A percentile compares a stretch with the other conserved stretches of the same genome.
These are phyloP conservation scores for Sebastes reedi DNA, from an alignment of 2,797 vertebrate species.

Conservation along the genomic window DNA sequence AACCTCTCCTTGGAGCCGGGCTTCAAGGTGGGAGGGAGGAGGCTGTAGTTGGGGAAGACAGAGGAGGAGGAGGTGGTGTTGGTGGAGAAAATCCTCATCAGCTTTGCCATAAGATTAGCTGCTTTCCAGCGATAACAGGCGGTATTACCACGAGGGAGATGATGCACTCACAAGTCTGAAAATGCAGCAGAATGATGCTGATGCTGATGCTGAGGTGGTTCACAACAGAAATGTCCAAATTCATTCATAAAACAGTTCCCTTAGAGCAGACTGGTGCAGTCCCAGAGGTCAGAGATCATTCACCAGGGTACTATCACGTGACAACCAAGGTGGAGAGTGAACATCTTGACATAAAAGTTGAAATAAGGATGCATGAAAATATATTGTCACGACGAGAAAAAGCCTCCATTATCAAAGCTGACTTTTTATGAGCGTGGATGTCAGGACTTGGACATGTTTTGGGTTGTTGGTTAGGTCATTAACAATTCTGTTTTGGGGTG, in stretches of 20 bases:
- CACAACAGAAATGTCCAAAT: neutral
- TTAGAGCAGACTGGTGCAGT: neutral
- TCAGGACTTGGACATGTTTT: neutral
- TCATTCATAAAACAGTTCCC: neutral
- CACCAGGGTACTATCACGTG: neutral
- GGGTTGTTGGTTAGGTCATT: neutral
- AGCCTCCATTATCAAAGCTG: neutral
- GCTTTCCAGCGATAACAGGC: conserved; percentile 33
- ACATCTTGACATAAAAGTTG: neutral
- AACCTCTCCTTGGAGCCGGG: conserved; percentile 49
- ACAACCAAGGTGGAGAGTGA: neutral
- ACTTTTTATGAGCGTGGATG: neutral
- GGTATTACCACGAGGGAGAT: neutral
- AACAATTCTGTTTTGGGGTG: neutral
- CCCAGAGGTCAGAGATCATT: neutral
- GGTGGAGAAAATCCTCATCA: conserved; percentile 29
- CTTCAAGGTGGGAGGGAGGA: conserved; percentile 2
- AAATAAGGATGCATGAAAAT: neutral
- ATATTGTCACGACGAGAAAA: neutral
- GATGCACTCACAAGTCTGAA: neutral
- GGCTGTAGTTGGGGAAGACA: neutral
- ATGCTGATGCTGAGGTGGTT: neutral
- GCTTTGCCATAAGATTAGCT: conserved; percentile 34
- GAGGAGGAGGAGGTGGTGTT: neutral
- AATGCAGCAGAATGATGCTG: conserved; percentile 9